phyloP scores from a whole-genome alignment of 2,113 vertebrate genomes.

The Anarrhichthys ocellatus region DNA sequence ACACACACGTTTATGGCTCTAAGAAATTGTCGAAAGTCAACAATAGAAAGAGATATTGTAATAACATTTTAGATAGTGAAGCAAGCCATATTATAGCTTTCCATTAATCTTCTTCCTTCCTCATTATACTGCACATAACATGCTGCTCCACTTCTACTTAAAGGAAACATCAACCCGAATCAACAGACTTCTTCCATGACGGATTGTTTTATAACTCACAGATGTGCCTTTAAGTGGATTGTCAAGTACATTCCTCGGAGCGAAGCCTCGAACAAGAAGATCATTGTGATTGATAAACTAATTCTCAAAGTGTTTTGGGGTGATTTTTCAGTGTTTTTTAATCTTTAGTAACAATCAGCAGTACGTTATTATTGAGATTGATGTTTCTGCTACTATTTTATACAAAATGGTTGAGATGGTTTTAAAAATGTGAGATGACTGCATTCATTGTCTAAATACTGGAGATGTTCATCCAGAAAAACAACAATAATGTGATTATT shows the following conservation, averaged over 20 bases:
- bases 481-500: not conserved
- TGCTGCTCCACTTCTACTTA: conserved; percentile 6
- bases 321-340: conserved; percentile 28
- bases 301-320: not conserved
- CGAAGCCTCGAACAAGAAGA: conserved; percentile 12
- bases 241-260: not conserved
- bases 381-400: conserved; percentile 23
- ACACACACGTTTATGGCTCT: not conserved
- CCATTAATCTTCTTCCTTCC: not conserved
- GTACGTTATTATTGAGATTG: not conserved
- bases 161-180: conserved; percentile 15
- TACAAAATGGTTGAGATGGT: not conserved
- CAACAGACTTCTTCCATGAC: not conserved
- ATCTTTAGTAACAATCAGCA: not conserved
- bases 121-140: not conserved
- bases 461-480: conserved; percentile 1
- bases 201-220: conserved; percentile 48
- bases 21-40: not conserved
- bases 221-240: conserved; percentile 57
- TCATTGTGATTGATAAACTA: conserved; percentile 1
- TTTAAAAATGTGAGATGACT: conserved; percentile 6
- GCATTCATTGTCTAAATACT: conserved; percentile 7
- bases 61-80: not conserved
- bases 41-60: not conserved
- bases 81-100: not conserved